phyloP scores from a whole-genome alignment of 2,888 invertebrate genomes.

The Oscheius sp. region DNA sequence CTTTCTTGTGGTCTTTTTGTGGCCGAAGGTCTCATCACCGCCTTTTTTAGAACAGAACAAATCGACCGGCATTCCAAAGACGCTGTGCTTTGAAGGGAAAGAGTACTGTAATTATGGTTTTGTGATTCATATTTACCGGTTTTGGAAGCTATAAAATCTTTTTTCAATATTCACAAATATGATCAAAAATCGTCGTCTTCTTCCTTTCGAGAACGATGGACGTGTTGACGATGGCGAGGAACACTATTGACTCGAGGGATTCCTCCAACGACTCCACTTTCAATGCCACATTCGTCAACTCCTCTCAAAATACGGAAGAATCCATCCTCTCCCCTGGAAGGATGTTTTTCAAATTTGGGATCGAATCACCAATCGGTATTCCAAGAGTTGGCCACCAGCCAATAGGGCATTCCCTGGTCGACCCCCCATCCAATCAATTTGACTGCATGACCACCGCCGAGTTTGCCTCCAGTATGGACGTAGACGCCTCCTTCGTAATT shows the following conservation, averaged over 20 bases:
- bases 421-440: conserved; percentile 91
- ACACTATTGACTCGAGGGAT: conserved; percentile 56
- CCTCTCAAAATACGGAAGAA: conserved; percentile 89
- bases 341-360: neutral
- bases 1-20: conserved; percentile 67
- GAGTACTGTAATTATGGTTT: neutral
- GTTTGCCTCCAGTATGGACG: conserved; percentile 78
- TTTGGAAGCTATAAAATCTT: neutral
- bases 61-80: conserved; percentile 19
- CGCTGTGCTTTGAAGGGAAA: neutral
- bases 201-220: neutral
- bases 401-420: conserved; percentile 80
- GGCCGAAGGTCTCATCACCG: conserved; percentile 64
- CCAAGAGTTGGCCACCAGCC: conserved; percentile 87
- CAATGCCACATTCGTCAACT: conserved; percentile 75
- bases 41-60: conserved; percentile 59
- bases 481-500: conserved; percentile 64
- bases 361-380: conserved; percentile 80
- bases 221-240: conserved; percentile 29
- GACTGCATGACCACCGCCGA: conserved; percentile 84
- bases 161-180: conserved; percentile 17
- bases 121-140: conserved; percentile 22
- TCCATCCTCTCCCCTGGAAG: conserved; percentile 76
- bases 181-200: conserved; percentile 4
- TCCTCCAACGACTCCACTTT: conserved; percentile 70